Evolutionary conservation across 2,888 invertebrate genomes (phyloP).

Genomic region (Idaea dimidiata): DNA sequence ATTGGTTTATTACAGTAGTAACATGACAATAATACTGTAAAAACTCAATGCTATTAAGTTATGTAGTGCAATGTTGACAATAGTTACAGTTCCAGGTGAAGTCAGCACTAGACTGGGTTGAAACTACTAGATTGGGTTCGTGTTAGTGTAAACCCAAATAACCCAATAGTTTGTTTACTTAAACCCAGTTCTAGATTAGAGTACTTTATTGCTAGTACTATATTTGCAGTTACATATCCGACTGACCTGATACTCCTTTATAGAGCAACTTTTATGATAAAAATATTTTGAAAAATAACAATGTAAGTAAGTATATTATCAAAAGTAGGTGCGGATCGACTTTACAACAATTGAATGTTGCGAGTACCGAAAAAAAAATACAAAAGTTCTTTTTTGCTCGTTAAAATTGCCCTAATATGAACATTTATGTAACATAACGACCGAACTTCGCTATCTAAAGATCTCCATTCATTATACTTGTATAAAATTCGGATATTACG

Average conservation of each 20-base stretch:
- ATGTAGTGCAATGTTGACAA: too few species aligned
- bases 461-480: neutral
- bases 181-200: too few species aligned
- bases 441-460: conserved; percentile 12
- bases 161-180: too few species aligned
- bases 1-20: too few species aligned
- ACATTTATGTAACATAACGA: conserved; percentile 18
- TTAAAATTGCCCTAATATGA: conserved; percentile 24
- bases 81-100: too few species aligned
- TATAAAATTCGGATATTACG: neutral
- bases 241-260: too few species aligned
- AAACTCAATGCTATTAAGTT: too few species aligned
- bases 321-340: conserved; percentile 11
- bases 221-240: too few species aligned
- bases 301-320: neutral
- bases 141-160: neutral
- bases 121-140: neutral
- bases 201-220: too few species aligned
- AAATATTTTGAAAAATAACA: neutral
- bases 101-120: too few species aligned
- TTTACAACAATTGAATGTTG: conserved; percentile 19
- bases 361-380: conserved; percentile 22
- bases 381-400: conserved; percentile 23
- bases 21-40: too few species aligned
- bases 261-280: too few species aligned